phyloP scores from a whole-genome alignment of 2,797 vertebrate species.

The Microctenopoma lineatum region DNA sequence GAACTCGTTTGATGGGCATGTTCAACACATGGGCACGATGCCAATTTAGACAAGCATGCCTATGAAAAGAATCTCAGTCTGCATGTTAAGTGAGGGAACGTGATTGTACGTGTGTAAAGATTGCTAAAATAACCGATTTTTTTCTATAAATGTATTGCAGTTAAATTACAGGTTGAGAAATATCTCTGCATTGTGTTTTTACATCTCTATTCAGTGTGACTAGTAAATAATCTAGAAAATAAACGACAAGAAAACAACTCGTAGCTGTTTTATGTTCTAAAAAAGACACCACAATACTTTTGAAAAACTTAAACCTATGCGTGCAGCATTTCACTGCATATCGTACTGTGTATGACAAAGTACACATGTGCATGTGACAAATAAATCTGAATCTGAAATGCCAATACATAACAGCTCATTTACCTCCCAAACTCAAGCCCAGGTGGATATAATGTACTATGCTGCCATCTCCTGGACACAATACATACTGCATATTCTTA shows the following conservation, averaged over 20 bases:
- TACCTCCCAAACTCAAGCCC: neutral
- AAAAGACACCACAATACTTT: neutral
- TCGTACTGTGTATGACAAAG: too few species aligned
- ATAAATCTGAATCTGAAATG: neutral
- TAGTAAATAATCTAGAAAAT: neutral
- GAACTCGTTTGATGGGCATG: slow-evolving; percentile 82
- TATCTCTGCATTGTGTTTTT: slow-evolving; percentile 9
- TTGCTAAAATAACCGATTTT: slow-evolving; percentile 8
- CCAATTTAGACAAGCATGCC: slow-evolving; percentile 83
- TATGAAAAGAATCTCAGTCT: slow-evolving; percentile 57
- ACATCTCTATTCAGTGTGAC: neutral
- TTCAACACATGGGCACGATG: slow-evolving; percentile 80
- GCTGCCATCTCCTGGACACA: slow-evolving; percentile 71
- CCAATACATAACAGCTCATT: neutral
- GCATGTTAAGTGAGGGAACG: slow-evolving; percentile 56
- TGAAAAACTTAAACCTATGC: neutral
- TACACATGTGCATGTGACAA: too few species aligned
- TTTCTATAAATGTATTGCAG: neutral
- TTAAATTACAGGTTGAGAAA: slow-evolving; percentile 1
- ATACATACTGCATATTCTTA: slow-evolving; percentile 7
- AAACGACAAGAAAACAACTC: neutral
- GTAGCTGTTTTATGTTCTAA: neutral
- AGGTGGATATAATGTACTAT: slow-evolving; percentile 23
- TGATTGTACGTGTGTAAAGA: slow-evolving; percentile 18
- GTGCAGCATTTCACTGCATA: neutral